These are phyloP conservation scores for Tragulus kanchil DNA, from an alignment of 2,113 vertebrate species.

Conservation along the genomic window DNA sequence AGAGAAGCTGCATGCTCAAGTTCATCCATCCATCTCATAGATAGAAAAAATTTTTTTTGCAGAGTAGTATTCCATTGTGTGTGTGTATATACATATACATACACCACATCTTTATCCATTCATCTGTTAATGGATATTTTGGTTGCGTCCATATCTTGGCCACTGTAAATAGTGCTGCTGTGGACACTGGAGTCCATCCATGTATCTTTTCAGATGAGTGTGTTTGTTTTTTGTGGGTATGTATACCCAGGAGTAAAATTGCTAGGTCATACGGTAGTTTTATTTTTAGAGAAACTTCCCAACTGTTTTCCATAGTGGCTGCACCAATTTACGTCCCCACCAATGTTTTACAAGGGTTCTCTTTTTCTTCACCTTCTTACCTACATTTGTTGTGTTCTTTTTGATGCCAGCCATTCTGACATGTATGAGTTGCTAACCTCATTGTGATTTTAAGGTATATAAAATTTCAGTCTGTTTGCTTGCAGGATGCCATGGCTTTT, in stretches of 20 bases:
- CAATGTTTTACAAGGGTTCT: not conserved
- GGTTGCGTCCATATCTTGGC: too few relatives aligned
- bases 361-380: not conserved
- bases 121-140: too few relatives aligned
- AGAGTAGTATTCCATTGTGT: too few relatives aligned
- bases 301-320: not conserved
- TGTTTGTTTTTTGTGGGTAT: not conserved
- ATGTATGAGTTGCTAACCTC: too few relatives aligned
- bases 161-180: too few relatives aligned
- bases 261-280: not conserved
- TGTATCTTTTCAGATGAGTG: too few relatives aligned
- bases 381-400: not conserved
- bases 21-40: too few relatives aligned
- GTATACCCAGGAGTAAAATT: not conserved
- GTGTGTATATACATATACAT: too few relatives aligned
- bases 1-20: not conserved
- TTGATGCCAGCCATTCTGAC: not conserved
- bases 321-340: not conserved
- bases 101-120: too few relatives aligned
- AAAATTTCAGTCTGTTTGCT: slow-evolving; percentile 45
- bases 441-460: not conserved
- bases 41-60: too few relatives aligned
- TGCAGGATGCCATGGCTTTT: slow-evolving; percentile 97
- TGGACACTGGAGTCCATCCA: too few relatives aligned
- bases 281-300: not conserved